Base-by-base conservation (phyloP, 2,888 invertebrate genomes). In the Ennomos erosarius region DNA sequence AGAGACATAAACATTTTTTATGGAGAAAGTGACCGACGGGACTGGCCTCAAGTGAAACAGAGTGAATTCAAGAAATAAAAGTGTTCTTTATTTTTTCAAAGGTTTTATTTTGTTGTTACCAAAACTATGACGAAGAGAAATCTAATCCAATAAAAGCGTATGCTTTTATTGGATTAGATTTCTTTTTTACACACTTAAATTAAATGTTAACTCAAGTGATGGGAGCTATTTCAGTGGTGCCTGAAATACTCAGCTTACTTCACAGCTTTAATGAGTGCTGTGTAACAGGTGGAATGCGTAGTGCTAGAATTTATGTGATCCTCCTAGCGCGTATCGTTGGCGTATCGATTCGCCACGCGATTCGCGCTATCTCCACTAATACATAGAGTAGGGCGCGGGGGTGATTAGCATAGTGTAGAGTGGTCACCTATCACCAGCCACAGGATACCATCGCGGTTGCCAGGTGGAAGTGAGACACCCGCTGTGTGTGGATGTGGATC, bases 221-320 rank as follows among this genome's bases (percentile, higher is more conserved):
- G 34, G n/a, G 39, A 35, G 39, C 10, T 46, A 39, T 34, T 33
- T 45, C n/a, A 10, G 38, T 33, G 26, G 42, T 42, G 4, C 16
- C n/a, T 43, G n/a, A n/a, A 33, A 33, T 16, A 46, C 16, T n/a
- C 9, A 33, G n/a, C 39, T 45, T 44, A 38, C 26, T 40, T 39
- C 46, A 40, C 8, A 39, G 11, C 26, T 8, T 46, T 54, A 55
- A 48, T 55, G 47, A 37, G 26, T 10, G 9, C 10, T 39, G n/a
- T 42, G 54, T 55, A 55, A 47, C 54, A 55, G 54, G 54, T 47
- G 57, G 43, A 37, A 47, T 11, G 34, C 26, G 26, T 26, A 26
- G 26, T 26, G 26, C 5, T 6, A 6, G 26, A 26, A 6, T 26
- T 26, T 26, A 26, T 26, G 1, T 26, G 46, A 47, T 34, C 1